Conservation (phyloP, 2,888 invertebrate species). For the Trisateles emortualis region DNA sequence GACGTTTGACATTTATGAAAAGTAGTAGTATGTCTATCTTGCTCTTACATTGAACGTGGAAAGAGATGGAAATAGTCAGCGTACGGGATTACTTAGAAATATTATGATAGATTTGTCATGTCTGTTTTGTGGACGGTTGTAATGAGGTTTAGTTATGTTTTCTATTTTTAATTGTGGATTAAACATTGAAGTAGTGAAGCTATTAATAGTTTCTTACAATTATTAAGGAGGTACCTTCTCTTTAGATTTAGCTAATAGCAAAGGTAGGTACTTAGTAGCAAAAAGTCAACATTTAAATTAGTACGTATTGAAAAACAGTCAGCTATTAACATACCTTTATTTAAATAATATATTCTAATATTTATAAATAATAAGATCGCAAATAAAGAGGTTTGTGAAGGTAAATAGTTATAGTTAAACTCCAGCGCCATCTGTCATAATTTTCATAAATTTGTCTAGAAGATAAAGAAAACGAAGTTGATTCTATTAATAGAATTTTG, state of each 20-base stretch:
- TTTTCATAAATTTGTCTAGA: background rate
- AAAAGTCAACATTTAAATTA: no score
- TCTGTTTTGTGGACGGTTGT: background rate
- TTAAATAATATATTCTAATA: no score
- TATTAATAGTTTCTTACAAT: no score
- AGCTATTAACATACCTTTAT: no score
- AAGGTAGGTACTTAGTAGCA: no score
- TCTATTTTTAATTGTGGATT: background rate
- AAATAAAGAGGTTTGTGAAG: no score
- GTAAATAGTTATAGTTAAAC: background rate
- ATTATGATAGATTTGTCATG: slow-evolving; percentile 19
- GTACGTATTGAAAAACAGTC: no score
- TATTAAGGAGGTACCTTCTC: no score
- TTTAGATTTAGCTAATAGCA: no score
- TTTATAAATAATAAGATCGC: no score
- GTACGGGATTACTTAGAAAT: slow-evolving; percentile 29
- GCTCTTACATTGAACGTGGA: slow-evolving; percentile 40
- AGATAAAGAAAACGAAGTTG: no score
- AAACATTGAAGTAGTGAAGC: background rate
- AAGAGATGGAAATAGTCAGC: slow-evolving; percentile 36
- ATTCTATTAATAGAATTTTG: no score
- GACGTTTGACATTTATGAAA: slow-evolving; percentile 55
- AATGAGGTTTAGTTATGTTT: background rate
- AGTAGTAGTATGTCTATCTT: slow-evolving; percentile 41
- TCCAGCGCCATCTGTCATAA: background rate